Conservation (phyloP, 2,113 vertebrate genomes). For the Eublepharis macularius region DNA sequence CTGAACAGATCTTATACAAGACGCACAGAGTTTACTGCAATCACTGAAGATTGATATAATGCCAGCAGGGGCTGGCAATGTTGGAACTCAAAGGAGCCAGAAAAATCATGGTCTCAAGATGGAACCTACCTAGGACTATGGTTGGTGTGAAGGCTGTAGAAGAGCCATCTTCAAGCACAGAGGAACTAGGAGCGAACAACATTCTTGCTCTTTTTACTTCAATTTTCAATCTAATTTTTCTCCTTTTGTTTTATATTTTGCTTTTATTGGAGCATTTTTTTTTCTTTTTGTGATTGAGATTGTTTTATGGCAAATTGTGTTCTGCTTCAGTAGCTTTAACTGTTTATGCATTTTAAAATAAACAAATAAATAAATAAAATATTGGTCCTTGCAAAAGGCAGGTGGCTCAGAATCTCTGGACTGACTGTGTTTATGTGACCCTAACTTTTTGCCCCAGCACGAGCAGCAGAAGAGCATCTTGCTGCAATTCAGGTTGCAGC, state of each 20-base stretch:
- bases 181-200: background rate
- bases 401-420: background rate
- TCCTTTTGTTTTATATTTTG: background rate
- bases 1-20: background rate
- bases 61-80: background rate
- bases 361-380: background rate
- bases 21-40: background rate
- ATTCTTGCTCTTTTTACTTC: background rate
- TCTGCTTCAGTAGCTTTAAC: background rate
- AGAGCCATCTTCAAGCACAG: background rate
- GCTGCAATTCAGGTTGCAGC: background rate
- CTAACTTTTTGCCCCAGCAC: background rate
- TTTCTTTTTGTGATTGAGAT: background rate
- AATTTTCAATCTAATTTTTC: background rate
- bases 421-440: background rate
- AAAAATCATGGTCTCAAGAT: background rate
- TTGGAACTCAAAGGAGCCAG: background rate
- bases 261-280: background rate
- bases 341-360: background rate
- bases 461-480: background rate
- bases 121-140: background rate
- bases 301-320: background rate
- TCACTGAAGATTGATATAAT: background rate
- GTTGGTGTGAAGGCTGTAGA: background rate
- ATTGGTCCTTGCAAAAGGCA: background rate